Evolutionary conservation across 1,140 invertebrate species (phyloP), one percentile per base, ranked within the genome.

Genomic region (Drosophila setifemur): DNA sequence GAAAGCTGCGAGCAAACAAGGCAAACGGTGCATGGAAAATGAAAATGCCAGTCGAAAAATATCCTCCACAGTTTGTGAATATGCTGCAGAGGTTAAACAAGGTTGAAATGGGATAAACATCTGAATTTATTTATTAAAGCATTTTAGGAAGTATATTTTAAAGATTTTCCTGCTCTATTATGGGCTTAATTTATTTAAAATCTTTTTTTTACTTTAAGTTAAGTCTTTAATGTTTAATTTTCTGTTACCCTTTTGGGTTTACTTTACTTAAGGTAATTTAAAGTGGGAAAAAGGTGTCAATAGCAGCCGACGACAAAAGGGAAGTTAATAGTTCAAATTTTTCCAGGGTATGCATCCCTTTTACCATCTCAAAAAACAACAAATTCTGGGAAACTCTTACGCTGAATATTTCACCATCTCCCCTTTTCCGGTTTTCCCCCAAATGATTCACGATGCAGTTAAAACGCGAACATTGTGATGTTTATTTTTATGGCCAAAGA

Each of bases 291-390:
- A 72, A 55, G 54, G 40, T 71, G 57, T 71, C 45, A 54, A 47
- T 26, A 11, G 8, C 5, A 37, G 18, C 26, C 44, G 42, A 19
- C 52, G 45, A 21, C 31, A 69, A 78, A 78, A 63, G 78, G 11
- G 18, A 73, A 69, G 54, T 69, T 73, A 78, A 73, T 78, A 63
- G 74, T 69, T 73, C 28, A 78, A 77, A 78, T 78, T 63, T 63
- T 78, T 69, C 44, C 69, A 45, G 69, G 35, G 40, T 49, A 69
- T 69, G 69, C 74, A 78, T 61, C 47, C 68, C 68, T 61, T 48
- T 42, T 44, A 57, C 53, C 52, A 12, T n/a, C n/a, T 7, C 33
- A 12, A 39, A 49, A 29, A 42, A 3, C 16, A 26, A 18, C 31
- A 12, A 57, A 60, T 61, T 47, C 28, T 12, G n/a, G 8, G 18